Base-by-base conservation (phyloP, 2,797 vertebrate species). In the Phalanger gymnotis region DNA sequence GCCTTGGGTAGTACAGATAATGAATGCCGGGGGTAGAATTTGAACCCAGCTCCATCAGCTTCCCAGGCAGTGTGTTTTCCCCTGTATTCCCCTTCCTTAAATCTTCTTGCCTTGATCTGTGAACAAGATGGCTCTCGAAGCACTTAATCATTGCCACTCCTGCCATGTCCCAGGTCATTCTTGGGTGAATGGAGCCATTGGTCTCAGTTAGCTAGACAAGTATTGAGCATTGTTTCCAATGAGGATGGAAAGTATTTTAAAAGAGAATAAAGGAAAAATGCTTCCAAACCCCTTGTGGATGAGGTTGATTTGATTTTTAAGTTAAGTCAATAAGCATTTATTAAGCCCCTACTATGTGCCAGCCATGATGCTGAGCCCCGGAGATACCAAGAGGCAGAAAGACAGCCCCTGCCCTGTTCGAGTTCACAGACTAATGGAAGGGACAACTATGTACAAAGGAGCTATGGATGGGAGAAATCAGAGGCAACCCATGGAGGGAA, bases 161-260 rank as follows among this genome's bases (percentile, higher is more conserved):
- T 1, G 2, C 19, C 34, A 40, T 4, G 12, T 61, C 58, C 11
- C 31, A 31, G 13, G 30, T 73, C n/a, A 73, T 73, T 73, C 66
- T 73, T 73, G 40, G 34, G 66, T 40, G n/a, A 73, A 40, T 73
- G 19, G 19, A 73, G 6, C 66, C 5, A 22, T 40, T 73, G 34
- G 66, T 40, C 66, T 73, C n/a, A 73, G 16, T 5, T 25, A 40
- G 19, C 19, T 19, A 40, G n/a, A 40, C 34, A 7, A 40, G n/a
- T 19, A 40, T n/a, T 1, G 14, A 40, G 54, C 52, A 3, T 16
- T 2, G 31, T 19, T 0, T 54, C 58, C 19, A 40, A 92, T 54
- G n/a, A 97, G 56, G 90, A 66, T 89, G 31, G 34, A 92, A 92
- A 94, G 54, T 89, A 52, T 40, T 34, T 94, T 53, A 30, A 34